These are phyloP conservation scores for Ophthalmolycus amberensis DNA, from an alignment of 2,113 vertebrate genomes.

Conservation along the genomic window DNA sequence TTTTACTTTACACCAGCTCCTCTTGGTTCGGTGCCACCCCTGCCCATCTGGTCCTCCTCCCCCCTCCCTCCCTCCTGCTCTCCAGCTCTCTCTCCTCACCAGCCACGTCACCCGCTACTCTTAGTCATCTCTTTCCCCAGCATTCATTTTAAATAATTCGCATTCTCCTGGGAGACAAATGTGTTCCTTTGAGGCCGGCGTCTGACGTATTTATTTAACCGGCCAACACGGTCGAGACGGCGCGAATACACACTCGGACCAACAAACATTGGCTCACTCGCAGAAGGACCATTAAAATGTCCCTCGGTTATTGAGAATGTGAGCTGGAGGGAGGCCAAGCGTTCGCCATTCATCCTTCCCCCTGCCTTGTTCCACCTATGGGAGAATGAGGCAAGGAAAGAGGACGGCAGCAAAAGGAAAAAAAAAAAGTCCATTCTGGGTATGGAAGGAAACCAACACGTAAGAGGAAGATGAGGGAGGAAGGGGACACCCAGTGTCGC, in stretches of 20 bases:
- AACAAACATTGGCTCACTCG: slow-evolving; percentile 9
- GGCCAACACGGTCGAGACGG: slow-evolving; percentile 18
- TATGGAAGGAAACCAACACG: slow-evolving; percentile 29
- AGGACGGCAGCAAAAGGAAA: not conserved
- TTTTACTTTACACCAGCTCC: slow-evolving; percentile 50
- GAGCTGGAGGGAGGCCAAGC: slow-evolving; percentile 58
- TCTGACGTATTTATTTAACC: slow-evolving; percentile 70
- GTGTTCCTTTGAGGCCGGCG: slow-evolving; percentile 50
- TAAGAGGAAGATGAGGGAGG: not conserved
- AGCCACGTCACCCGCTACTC: slow-evolving; percentile 35
- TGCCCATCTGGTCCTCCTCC: slow-evolving; percentile 72
- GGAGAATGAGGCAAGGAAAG: slow-evolving; percentile 14
- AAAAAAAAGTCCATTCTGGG: slow-evolving; percentile 1
- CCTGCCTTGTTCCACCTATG: slow-evolving; percentile 9
- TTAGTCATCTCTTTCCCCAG: slow-evolving; percentile 59
- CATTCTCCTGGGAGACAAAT: slow-evolving; percentile 78
- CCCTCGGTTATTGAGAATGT: slow-evolving; percentile 46
- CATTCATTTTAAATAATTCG: slow-evolving; percentile 86
- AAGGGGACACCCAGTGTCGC: not conserved
- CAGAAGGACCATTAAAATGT: slow-evolving; percentile 49
- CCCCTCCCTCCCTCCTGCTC: slow-evolving; percentile 15
- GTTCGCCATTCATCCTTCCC: slow-evolving; percentile 38
- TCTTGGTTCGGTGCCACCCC: slow-evolving; percentile 61
- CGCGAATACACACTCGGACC: slow-evolving; percentile 18
- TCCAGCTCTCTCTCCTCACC: slow-evolving; percentile 34